A percentile compares a stretch with the other conserved stretches of the same genome.
Conservation (phyloP, 2,113 vertebrate genomes). For the Mola mola region DNA sequence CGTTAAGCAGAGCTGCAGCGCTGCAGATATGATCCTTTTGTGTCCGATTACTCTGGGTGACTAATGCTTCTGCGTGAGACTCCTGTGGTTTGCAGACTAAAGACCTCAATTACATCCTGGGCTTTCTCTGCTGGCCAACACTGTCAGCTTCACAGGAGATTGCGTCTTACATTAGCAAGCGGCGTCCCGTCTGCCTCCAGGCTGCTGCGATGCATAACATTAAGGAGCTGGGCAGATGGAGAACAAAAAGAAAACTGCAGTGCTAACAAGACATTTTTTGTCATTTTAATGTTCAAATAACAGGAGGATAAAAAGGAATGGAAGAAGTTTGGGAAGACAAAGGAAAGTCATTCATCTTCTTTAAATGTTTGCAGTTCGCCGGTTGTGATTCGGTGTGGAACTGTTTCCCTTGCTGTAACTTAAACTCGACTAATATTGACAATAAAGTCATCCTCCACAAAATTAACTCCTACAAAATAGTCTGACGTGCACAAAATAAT, state of each 20-base stretch:
- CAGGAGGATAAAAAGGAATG: conserved; percentile 5
- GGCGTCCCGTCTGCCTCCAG: conserved; percentile 50
- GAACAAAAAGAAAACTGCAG: conserved; percentile 1
- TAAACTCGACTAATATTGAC: too few relatives aligned
- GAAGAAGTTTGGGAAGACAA: too few relatives aligned
- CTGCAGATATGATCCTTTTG: conserved; percentile 41
- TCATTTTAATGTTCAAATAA: conserved; percentile 56
- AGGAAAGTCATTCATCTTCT: too few relatives aligned
- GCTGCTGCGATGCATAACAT: conserved; percentile 46
- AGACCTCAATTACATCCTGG: conserved; percentile 62
- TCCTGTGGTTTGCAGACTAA: conserved; percentile 50
- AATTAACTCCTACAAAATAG: too few relatives aligned
- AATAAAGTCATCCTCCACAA: too few relatives aligned
- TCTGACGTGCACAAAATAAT: too few relatives aligned
- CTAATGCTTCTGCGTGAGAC: conserved; percentile 28
- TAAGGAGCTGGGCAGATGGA: not conserved
- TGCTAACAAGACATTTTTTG: conserved; percentile 39
- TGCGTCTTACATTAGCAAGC: conserved; percentile 43
- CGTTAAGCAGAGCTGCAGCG: not conserved
- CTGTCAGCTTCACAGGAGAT: conserved; percentile 51
- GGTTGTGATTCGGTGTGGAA: too few relatives aligned
- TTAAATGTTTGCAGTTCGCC: too few relatives aligned
- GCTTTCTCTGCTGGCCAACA: conserved; percentile 27
- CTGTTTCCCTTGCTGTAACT: too few relatives aligned
- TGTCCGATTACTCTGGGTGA: conserved; percentile 31